phyloP scores from a whole-genome alignment of 35 echinoderm and acorn worm genomes.

The Ptychodera flava region DNA sequence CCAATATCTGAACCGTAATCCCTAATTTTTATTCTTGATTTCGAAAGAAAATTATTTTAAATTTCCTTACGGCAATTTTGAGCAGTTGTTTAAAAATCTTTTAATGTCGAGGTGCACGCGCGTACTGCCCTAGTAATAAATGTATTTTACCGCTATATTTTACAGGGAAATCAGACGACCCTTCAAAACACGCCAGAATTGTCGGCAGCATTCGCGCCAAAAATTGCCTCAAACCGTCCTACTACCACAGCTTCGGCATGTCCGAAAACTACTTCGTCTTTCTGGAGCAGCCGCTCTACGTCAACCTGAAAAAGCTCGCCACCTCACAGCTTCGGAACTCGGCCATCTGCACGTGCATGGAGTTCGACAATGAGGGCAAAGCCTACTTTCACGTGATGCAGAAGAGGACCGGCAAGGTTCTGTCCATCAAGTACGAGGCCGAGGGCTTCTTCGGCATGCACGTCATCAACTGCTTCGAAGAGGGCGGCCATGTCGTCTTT shows the following conservation, averaged over 20 bases:
- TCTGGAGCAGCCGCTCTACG: constrained; percentile 84
- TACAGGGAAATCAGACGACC: constrained; percentile 19
- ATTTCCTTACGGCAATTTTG: too few relatives aligned
- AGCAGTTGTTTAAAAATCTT: too few relatives aligned
- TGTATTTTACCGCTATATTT: too few relatives aligned
- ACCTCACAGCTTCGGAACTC: constrained; percentile 53
- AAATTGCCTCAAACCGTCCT: constrained; percentile 68
- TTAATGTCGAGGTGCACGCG: too few relatives aligned
- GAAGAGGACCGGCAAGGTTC: constrained; percentile 60
- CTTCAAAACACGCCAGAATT: constrained; percentile 67
- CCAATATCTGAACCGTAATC: too few relatives aligned
- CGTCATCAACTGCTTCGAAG: constrained; percentile 89
- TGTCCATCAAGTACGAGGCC: constrained; percentile 49
- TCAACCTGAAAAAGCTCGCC: constrained; percentile 74
- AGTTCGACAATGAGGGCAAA: constrained; percentile 70
- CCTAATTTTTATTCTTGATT: too few relatives aligned
- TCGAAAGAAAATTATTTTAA: too few relatives aligned
- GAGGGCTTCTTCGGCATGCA: constrained; percentile 94
- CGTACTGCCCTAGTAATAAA: too few relatives aligned
- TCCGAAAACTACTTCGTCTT: constrained; percentile 98
- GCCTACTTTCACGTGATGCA: constrained; percentile 82
- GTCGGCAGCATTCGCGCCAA: constrained; percentile 84
- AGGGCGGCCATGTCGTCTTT: constrained; percentile 96
- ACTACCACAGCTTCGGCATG: constrained; percentile 99
- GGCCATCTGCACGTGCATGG: constrained; percentile 55